These are phyloP conservation scores for Conus canariensis DNA, from an alignment of 2,888 invertebrate genomes.

Conservation along the genomic window DNA sequence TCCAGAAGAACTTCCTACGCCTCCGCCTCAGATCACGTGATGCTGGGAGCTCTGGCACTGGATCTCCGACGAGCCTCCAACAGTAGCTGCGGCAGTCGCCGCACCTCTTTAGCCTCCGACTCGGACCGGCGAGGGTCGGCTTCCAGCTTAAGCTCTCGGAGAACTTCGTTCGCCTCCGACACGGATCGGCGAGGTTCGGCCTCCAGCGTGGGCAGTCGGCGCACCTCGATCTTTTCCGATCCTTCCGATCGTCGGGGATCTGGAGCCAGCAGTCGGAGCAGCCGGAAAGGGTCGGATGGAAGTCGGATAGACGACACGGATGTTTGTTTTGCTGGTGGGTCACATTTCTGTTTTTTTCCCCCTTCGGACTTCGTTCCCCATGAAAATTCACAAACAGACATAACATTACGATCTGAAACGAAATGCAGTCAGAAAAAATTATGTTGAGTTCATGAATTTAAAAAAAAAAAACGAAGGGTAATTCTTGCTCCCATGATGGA, in stretches of 20 bases:
- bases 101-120: slow-evolving; percentile 52
- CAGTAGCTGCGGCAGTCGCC: slow-evolving; percentile 56
- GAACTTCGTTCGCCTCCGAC: slow-evolving; percentile 71
- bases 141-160: slow-evolving; percentile 69
- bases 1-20: slow-evolving; percentile 71
- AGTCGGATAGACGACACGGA: slow-evolving; percentile 72
- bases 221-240: slow-evolving; percentile 72
- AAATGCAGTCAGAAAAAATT: too few relatives aligned
- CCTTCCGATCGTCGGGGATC: slow-evolving; percentile 69
- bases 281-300: slow-evolving; percentile 70
- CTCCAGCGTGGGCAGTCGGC: slow-evolving; percentile 68
- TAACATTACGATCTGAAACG: too few relatives aligned
- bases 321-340: slow-evolving; percentile 68
- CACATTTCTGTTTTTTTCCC: not conserved
- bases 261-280: slow-evolving; percentile 63
- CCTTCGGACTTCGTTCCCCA: too few relatives aligned
- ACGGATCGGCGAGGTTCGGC: slow-evolving; percentile 69
- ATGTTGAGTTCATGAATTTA: too few relatives aligned
- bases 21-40: slow-evolving; percentile 59
- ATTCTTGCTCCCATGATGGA: too few relatives aligned
- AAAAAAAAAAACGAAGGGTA: too few relatives aligned
- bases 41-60: slow-evolving; percentile 54
- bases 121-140: slow-evolving; percentile 66
- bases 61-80: slow-evolving; percentile 56
- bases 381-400: too few relatives aligned